Evolutionary conservation across 2,888 invertebrate species (phyloP).

Genomic region (Ryuthela nishihirai): DNA sequence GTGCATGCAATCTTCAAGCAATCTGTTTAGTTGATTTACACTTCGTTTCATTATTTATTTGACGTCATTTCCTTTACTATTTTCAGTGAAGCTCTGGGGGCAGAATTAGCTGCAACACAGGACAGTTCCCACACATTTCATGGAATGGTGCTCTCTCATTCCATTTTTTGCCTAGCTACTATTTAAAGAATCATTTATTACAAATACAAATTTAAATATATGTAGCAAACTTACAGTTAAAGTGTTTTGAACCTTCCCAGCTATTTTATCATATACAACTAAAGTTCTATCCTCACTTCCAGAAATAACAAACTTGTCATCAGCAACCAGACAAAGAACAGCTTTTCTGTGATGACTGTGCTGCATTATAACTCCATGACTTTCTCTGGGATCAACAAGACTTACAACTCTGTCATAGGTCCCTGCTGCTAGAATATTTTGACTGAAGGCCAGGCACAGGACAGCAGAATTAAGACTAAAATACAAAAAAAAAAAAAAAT

Average conservation of each 20-base stretch:
- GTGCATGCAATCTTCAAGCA: too few relatives aligned
- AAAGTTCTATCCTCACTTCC: constrained; percentile 32
- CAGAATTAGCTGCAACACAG: too few relatives aligned
- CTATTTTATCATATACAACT: constrained; percentile 25
- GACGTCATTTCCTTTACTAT: too few relatives aligned
- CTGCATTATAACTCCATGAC: constrained; percentile 1
- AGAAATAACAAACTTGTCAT: constrained; percentile 30
- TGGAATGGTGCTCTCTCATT: too few relatives aligned
- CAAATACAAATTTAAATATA: not conserved
- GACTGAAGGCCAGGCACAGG: constrained; percentile 24
- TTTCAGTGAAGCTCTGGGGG: too few relatives aligned
- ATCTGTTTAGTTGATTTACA: too few relatives aligned
- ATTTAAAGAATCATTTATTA: too few relatives aligned
- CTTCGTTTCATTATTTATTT: too few relatives aligned
- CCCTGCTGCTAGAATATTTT: constrained; percentile 11
- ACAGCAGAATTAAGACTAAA: constrained; percentile 23
- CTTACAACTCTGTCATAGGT: constrained; percentile 22
- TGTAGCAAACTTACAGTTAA: constrained; percentile 11
- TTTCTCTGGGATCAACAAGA: constrained; percentile 22
- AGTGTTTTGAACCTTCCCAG: constrained; percentile 11
- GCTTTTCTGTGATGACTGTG: constrained; percentile 30
- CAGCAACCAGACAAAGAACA: constrained; percentile 25
- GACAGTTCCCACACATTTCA: too few relatives aligned
- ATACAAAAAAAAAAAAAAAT: not conserved
- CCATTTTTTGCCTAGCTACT: too few relatives aligned